These are phyloP conservation scores for Epirrita christyi DNA, from an alignment of 2,888 invertebrate genomes.

Conservation along the genomic window DNA sequence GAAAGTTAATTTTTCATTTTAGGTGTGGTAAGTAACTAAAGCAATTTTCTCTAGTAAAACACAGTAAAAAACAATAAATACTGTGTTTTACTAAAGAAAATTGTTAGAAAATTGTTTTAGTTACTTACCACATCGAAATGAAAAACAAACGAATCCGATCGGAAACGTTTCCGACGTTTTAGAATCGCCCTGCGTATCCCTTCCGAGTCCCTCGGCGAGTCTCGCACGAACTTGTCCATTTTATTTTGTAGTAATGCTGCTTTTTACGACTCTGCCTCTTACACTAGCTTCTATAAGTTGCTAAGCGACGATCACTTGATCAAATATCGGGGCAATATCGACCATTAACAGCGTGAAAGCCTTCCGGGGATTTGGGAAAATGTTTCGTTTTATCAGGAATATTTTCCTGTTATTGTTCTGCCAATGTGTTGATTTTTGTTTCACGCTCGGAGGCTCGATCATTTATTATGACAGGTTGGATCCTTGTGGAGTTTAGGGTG, in stretches of 20 bases:
- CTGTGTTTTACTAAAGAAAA: no score
- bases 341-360: slow-evolving; percentile 3
- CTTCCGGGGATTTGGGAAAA: neutral
- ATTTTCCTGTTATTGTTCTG: neutral
- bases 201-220: no score
- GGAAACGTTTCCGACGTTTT: no score
- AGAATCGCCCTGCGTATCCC: no score
- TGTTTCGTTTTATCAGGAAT: neutral
- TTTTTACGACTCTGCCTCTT: neutral
- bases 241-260: neutral
- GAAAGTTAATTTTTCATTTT: no score
- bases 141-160: no score
- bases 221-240: no score
- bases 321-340: slow-evolving; percentile 9
- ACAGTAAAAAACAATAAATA: no score
- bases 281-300: neutral
- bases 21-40: no score
- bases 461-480: neutral
- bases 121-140: no score
- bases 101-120: no score
- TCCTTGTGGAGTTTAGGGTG: neutral
- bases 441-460: neutral
- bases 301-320: slow-evolving; percentile 8
- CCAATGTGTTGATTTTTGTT: neutral
- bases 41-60: no score